Percentiles rank a stretch among this genome's conserved stretches.
Conservation (phyloP, 2,113 vertebrate genomes). For the Gavialis gangeticus region DNA sequence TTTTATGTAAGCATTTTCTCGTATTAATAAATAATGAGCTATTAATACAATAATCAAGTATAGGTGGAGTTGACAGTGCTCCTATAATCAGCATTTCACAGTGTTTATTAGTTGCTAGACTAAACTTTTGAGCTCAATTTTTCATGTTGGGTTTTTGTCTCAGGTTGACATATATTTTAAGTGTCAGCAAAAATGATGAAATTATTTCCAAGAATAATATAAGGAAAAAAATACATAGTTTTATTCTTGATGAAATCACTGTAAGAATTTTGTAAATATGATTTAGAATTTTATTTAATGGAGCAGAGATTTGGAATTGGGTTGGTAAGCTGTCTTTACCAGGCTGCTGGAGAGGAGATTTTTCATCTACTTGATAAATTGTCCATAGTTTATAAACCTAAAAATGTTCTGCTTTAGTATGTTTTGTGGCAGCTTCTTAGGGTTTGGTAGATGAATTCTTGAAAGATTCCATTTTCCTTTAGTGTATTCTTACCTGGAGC, state of each 20-base stretch:
- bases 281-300: not conserved
- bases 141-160: not conserved
- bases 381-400: not conserved
- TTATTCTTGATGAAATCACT: not conserved
- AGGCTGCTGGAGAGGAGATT: not conserved
- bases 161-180: not conserved
- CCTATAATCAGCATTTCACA: not conserved
- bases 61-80: not conserved
- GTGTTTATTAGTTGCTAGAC: slow-evolving; percentile 15
- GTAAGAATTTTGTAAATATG: too few species aligned
- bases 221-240: not conserved
- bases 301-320: not conserved
- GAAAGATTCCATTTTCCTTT: not conserved
- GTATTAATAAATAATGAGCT: not conserved
- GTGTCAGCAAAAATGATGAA: slow-evolving; percentile 35
- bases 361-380: not conserved
- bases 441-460: not conserved
- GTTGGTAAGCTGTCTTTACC: not conserved
- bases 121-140: slow-evolving; percentile 45
- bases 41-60: not conserved
- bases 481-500: not conserved
- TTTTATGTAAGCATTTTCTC: slow-evolving; percentile 8
- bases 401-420: not conserved
- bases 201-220: slow-evolving; percentile 24
- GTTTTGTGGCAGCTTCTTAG: not conserved